Conservation (phyloP, 1,140 invertebrate species). For the Bombus waltoni region DNA sequence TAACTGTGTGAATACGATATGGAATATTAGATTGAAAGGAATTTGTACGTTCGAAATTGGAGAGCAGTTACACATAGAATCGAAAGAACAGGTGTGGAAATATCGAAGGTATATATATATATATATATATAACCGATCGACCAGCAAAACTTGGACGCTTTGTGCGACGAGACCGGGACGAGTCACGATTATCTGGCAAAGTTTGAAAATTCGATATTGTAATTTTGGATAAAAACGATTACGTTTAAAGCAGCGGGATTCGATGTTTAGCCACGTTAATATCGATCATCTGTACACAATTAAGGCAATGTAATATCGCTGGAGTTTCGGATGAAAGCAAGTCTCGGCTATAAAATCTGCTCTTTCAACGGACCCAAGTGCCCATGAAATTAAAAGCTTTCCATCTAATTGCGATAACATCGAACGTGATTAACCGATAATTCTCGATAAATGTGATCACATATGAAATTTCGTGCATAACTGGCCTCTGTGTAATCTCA, state of each 20-base stretch:
- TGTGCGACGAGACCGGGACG: background rate
- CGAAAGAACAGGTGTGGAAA: background rate
- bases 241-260: background rate
- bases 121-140: background rate
- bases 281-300: slow-evolving; percentile 23
- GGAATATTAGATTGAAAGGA: background rate
- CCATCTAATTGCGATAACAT: slow-evolving; percentile 36
- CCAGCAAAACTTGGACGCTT: background rate
- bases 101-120: background rate
- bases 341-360: slow-evolving; percentile 27
- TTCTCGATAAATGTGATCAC: slow-evolving; percentile 22
- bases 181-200: background rate
- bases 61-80: background rate
- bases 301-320: background rate
- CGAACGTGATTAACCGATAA: slow-evolving; percentile 19
- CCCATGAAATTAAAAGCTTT: slow-evolving; percentile 41
- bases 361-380: slow-evolving; percentile 23
- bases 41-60: background rate
- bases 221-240: slow-evolving; percentile 32
- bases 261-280: slow-evolving; percentile 22
- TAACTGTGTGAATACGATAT: background rate
- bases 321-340: slow-evolving; percentile 1
- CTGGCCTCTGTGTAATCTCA: background rate
- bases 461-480: slow-evolving; percentile 17
- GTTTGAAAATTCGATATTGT: slow-evolving; percentile 34